These are phyloP conservation scores for Bovichtus variegatus DNA, from an alignment of 2,797 vertebrate genomes.

Conservation along the genomic window DNA sequence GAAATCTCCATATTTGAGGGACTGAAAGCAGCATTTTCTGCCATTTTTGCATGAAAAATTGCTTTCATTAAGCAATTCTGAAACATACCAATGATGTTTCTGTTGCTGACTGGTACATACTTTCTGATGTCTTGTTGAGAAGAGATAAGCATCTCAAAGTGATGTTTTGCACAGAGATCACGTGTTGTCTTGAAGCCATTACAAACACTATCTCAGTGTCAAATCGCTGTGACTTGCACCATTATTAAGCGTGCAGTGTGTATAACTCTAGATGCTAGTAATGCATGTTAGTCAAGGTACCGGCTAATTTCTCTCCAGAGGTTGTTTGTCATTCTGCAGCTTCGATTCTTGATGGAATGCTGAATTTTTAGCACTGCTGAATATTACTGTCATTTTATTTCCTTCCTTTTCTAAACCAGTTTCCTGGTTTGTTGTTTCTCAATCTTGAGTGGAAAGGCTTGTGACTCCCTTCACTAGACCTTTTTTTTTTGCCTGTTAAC, in stretches of 20 bases:
- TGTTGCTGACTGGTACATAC: no score
- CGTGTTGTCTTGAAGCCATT: constrained; percentile 17
- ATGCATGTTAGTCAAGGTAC: neutral
- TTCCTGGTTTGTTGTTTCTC: constrained; percentile 16
- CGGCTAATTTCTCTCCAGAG: neutral
- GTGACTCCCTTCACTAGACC: neutral
- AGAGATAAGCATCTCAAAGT: constrained; percentile 5
- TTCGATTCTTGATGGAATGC: neutral
- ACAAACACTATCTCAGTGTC: neutral
- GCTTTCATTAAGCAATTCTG: no score
- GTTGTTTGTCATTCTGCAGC: neutral
- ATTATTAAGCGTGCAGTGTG: neutral
- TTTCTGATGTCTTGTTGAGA: neutral
- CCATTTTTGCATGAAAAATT: no score
- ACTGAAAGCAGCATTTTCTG: no score
- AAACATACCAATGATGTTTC: no score
- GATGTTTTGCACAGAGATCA: constrained; percentile 2
- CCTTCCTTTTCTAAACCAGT: neutral
- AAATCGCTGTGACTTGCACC: neutral
- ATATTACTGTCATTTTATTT: neutral
- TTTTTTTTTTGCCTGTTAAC: constrained; percentile 13
- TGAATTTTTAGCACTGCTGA: neutral
- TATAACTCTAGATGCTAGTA: neutral
- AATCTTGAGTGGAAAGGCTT: neutral
- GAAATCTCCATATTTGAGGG: no score